phyloP scores from a whole-genome alignment of 1,140 invertebrate genomes.

The Hetaerina americana region DNA sequence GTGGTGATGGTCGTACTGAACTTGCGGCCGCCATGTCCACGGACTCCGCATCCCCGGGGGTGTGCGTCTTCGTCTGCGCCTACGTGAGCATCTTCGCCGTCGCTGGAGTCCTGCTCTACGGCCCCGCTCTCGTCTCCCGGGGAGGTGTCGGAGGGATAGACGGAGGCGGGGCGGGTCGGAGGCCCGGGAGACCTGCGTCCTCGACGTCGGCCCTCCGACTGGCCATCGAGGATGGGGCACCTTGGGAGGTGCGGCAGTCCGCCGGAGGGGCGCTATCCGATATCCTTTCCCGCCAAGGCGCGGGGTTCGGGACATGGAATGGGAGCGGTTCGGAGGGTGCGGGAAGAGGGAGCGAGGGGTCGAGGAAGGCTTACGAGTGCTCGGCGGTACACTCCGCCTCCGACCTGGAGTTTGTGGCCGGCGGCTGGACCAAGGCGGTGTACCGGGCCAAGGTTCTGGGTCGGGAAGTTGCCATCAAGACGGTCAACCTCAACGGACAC shows the following conservation, averaged over 20 bases:
- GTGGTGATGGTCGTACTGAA: too few relatives aligned
- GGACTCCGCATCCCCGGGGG: too few relatives aligned
- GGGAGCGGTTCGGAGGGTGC: too few relatives aligned
- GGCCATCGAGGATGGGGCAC: too few relatives aligned
- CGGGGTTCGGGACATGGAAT: too few relatives aligned
- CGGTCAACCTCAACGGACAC: constrained; percentile 30
- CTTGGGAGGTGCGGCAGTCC: too few relatives aligned
- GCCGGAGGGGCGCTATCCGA: too few relatives aligned
- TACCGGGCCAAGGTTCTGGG: constrained; percentile 26
- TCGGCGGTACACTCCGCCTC: constrained; percentile 14
- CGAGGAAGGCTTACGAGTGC: too few relatives aligned
- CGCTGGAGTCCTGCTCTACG: neutral
- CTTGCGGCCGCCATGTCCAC: too few relatives aligned
- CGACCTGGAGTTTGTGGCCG: constrained; percentile 22
- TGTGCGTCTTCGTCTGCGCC: neutral
- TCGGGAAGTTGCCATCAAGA: constrained; percentile 29
- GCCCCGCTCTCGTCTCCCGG: neutral
- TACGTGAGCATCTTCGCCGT: neutral
- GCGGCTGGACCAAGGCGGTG: constrained; percentile 37
- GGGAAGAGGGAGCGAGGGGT: too few relatives aligned
- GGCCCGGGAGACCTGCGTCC: neutral
- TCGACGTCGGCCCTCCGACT: too few relatives aligned
- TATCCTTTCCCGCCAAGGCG: too few relatives aligned
- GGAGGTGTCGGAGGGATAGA: neutral
- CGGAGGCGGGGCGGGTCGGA: neutral